Percentiles rank a stretch among this genome's conserved stretches.
Evolutionary conservation across 2,797 vertebrate species (phyloP).

Genomic region (Rhabdomys pumilio): DNA sequence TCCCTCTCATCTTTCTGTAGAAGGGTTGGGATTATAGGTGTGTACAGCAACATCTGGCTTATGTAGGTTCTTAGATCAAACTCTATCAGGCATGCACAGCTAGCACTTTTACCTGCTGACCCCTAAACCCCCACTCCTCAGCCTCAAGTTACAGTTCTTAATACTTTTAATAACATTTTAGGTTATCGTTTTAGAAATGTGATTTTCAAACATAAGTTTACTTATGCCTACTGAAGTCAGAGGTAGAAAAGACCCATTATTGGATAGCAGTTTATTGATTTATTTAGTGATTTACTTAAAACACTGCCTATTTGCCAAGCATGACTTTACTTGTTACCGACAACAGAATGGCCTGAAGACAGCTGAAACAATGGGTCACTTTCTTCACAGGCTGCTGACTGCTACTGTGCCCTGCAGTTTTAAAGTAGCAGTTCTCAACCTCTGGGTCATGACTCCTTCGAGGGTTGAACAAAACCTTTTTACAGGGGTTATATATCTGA

Average conservation of each 20-base stretch:
- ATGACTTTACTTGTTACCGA: not conserved
- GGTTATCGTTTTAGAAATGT: not conserved
- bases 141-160: not conserved
- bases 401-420: not conserved
- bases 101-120: not conserved
- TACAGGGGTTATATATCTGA: not conserved
- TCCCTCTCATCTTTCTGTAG: not conserved
- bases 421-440: not conserved
- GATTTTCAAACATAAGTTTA: conserved; percentile 9
- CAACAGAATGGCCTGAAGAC: not conserved
- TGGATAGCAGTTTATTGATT: not conserved
- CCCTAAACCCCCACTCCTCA: not conserved
- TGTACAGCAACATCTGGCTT: not conserved
- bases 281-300: not conserved
- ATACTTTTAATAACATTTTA: not conserved
- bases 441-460: not conserved
- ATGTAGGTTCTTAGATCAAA: not conserved
- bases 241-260: not conserved
- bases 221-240: not conserved
- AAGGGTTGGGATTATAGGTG: not conserved
- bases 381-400: no score
- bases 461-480: not conserved
- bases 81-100: not conserved
- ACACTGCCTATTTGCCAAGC: not conserved
- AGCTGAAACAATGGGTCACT: not conserved